Evolutionary conservation across 2,888 invertebrate genomes (phyloP).

Genomic region (Ennomos fuscantarius): DNA sequence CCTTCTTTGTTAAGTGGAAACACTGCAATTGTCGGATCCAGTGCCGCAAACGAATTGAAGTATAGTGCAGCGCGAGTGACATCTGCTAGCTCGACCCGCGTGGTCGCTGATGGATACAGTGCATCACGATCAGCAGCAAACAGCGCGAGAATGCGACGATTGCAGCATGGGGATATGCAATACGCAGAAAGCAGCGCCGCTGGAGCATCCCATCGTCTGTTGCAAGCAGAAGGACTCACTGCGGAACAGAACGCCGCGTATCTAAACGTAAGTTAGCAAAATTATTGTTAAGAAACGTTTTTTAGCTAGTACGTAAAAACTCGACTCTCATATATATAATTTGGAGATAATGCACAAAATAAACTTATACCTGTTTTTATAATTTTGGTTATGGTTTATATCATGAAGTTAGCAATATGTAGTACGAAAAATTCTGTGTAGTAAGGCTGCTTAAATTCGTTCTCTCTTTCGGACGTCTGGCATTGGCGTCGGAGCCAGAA

Average conservation of each 20-base stretch:
- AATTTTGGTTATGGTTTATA: not conserved
- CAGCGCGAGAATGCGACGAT: conserved; percentile 79
- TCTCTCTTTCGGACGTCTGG: conserved; percentile 32
- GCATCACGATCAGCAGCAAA: conserved; percentile 86
- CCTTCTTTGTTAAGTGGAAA: conserved; percentile 76
- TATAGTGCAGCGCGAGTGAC: conserved; percentile 94
- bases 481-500: conserved; percentile 57
- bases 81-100: conserved; percentile 89
- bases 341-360: not conserved
- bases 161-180: conserved; percentile 93
- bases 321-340: not conserved
- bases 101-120: conserved; percentile 92
- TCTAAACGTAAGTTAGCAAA: conserved; percentile 87
- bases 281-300: not conserved
- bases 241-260: conserved; percentile 94
- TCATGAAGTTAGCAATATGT: conserved; percentile 1
- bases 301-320: not conserved
- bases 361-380: too few species aligned
- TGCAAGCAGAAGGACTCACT: conserved; percentile 93
- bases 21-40: conserved; percentile 68
- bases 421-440: not conserved
- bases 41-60: conserved; percentile 89
- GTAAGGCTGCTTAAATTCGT: conserved; percentile 11
- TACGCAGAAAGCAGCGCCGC: conserved; percentile 93
- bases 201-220: conserved; percentile 90